These are phyloP conservation scores for Coleophora deauratella DNA, from an alignment of 2,888 invertebrate genomes.

Conservation along the genomic window DNA sequence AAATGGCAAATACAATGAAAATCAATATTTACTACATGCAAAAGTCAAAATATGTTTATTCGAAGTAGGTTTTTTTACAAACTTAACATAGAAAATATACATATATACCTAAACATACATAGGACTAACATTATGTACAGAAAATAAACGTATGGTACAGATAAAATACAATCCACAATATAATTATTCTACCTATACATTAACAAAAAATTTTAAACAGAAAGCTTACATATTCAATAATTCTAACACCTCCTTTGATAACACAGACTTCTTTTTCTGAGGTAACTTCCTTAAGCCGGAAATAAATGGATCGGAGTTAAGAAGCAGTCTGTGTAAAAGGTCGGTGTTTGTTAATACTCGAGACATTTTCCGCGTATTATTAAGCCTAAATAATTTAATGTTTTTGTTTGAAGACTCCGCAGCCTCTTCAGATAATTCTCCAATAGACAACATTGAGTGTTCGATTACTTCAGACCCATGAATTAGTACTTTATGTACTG, in stretches of 20 bases:
- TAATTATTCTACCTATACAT: too few relatives aligned
- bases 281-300: neutral
- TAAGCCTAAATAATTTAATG: conserved; percentile 1
- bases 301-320: conserved; percentile 1
- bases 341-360: conserved; percentile 2
- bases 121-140: too few relatives aligned
- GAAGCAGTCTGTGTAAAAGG: conserved; percentile 1
- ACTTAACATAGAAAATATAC: too few relatives aligned
- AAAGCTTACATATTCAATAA: neutral
- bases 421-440: conserved; percentile 6
- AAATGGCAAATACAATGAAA: too few relatives aligned
- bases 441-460: neutral
- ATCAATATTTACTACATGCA: too few relatives aligned
- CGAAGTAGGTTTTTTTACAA: too few relatives aligned
- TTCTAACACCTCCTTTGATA: neutral
- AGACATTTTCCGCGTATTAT: conserved; percentile 4
- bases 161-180: too few relatives aligned
- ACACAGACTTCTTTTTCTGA: neutral
- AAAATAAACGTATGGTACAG: too few relatives aligned
- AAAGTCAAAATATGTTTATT: too few relatives aligned
- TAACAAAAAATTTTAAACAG: too few relatives aligned
- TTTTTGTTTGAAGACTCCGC: conserved; percentile 3
- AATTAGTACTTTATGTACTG: conserved; percentile 1
- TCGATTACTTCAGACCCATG: conserved; percentile 1
- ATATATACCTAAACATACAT: too few relatives aligned